These are phyloP conservation scores for Drosophila navojoa DNA, from an alignment of 1,140 invertebrate genomes.

Conservation along the genomic window DNA sequence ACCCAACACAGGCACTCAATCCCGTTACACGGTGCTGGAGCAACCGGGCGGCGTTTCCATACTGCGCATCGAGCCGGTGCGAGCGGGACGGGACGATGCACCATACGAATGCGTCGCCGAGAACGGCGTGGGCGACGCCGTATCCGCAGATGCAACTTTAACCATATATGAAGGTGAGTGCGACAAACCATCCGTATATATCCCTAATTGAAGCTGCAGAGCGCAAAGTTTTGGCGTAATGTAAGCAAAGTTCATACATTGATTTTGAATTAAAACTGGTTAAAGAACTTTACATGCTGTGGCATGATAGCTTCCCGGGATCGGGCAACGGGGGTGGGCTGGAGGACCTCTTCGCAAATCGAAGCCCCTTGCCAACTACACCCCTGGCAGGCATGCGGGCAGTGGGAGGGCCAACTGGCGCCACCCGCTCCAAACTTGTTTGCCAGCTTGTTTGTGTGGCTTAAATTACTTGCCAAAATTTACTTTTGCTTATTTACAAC, in stretches of 20 bases:
- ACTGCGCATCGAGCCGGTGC: constrained; percentile 96
- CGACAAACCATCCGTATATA: constrained; percentile 31
- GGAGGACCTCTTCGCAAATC: background rate
- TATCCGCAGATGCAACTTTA: constrained; percentile 93
- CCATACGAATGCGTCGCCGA: constrained; percentile 98
- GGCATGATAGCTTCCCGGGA: constrained; percentile 61
- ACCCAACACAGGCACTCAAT: constrained; percentile 86
- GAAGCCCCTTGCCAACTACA: background rate
- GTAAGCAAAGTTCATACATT: constrained; percentile 82
- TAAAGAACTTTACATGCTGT: constrained; percentile 70
- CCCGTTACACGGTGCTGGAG: constrained; percentile 86
- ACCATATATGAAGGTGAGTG: constrained; percentile 92
- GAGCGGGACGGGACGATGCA: constrained; percentile 92
- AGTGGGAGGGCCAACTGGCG: constrained; percentile 1
- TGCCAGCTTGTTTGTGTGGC: constrained; percentile 81
- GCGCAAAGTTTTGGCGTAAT: constrained; percentile 74
- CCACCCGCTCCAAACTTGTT: constrained; percentile 65
- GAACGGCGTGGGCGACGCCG: constrained; percentile 97
- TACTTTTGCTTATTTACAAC: constrained; percentile 82
- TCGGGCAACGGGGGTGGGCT: background rate
- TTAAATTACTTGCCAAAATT: constrained; percentile 82
- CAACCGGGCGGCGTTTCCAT: constrained; percentile 89
- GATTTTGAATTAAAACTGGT: constrained; percentile 82
- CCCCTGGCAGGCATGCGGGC: background rate
- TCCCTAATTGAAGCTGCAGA: constrained; percentile 45